A percentile compares a stretch with the other conserved stretches of the same genome.
phyloP scores from a whole-genome alignment of 2,113 vertebrate species.

The Trochalopteron elliotii region DNA sequence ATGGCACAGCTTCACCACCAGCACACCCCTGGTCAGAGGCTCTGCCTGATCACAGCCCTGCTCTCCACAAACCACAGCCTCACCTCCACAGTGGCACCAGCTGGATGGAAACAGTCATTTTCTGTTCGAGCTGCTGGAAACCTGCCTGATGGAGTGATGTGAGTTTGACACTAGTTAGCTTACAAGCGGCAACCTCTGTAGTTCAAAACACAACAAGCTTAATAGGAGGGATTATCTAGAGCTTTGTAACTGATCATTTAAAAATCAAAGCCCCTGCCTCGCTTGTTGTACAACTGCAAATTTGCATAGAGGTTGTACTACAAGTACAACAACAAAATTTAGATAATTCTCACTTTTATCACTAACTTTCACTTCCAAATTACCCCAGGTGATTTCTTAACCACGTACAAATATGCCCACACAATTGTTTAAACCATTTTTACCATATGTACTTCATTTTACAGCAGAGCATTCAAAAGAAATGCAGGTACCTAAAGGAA shows the following conservation, averaged over 20 bases:
- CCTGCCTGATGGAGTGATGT: rapidly evolving
- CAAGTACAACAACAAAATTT: neutral
- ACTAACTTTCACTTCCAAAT: neutral
- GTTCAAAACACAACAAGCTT: neutral
- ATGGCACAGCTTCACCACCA: rapidly evolving
- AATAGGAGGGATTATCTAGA: neutral
- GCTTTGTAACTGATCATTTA: neutral
- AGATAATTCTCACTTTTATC: neutral
- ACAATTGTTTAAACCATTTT: neutral
- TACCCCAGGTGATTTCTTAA: neutral
- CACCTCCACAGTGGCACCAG: neutral
- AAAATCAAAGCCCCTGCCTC: neutral
- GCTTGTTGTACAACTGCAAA: neutral
- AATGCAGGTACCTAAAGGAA: neutral
- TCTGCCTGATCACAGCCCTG: rapidly evolving
- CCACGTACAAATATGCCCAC: neutral
- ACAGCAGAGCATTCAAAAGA: neutral
- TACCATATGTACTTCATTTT: neutral
- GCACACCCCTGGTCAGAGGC: rapidly evolving
- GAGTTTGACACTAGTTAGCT: neutral
- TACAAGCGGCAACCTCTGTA: neutral
- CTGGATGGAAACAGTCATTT: neutral
- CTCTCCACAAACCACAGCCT: neutral
- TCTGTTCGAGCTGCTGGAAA: neutral
- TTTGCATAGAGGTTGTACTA: neutral